Percentiles rank a stretch among this genome's conserved stretches.
These are phyloP conservation scores for Ophiodon elongatus DNA, from an alignment of 2,113 vertebrate genomes.

Conservation along the genomic window DNA sequence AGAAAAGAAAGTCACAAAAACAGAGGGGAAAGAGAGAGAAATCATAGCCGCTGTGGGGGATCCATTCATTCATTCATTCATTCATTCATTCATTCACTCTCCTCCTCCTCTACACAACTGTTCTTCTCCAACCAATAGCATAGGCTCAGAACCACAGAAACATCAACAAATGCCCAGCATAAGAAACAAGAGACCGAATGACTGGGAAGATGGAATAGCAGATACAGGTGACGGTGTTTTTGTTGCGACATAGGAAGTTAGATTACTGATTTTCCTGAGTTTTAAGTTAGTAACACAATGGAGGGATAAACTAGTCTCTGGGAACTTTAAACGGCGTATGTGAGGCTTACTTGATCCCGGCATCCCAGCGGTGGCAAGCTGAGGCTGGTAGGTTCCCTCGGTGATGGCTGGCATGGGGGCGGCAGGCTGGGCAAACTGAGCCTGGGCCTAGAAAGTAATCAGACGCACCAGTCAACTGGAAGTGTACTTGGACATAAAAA, in stretches of 20 bases:
- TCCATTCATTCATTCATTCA: not conserved
- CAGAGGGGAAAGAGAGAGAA: not conserved
- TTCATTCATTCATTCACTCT: not conserved
- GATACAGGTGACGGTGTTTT: not conserved
- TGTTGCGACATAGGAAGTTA: not conserved
- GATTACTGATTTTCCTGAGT: not conserved
- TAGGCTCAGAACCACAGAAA: not conserved
- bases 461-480: conserved; percentile 16
- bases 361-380: conserved; percentile 56
- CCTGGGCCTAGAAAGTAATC: conserved; percentile 79
- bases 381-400: conserved; percentile 75
- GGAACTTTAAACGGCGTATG: not conserved
- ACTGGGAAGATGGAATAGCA: not conserved
- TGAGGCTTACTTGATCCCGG: conserved; percentile 77
- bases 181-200: not conserved
- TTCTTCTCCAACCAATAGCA: conserved; percentile 15
- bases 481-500: not conserved
- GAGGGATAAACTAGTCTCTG: not conserved
- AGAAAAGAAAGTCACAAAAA: conserved; percentile 5
- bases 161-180: not conserved
- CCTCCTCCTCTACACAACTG: not conserved
- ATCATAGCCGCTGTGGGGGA: not conserved
- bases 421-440: conserved; percentile 77
- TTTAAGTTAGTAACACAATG: not conserved
- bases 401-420: conserved; percentile 79